A percentile compares a stretch with the other conserved stretches of the same genome.
Evolutionary conservation across 2,888 invertebrate species (phyloP).

Genomic region (Apamea epomidion): DNA sequence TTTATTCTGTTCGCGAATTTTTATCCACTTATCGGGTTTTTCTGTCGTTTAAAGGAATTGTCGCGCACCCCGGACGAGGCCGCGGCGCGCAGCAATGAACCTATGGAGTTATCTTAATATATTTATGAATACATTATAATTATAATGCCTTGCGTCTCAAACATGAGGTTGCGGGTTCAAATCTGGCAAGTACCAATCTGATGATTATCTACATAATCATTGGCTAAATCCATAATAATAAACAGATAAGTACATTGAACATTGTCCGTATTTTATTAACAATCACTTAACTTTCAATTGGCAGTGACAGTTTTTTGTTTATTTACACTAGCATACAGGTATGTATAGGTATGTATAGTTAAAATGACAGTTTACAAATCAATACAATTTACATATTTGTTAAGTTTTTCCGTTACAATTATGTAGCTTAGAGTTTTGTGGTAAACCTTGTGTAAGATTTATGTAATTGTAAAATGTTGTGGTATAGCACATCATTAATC

Average conservation of each 20-base stretch:
- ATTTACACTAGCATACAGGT: no score
- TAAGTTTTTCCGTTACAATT: background rate
- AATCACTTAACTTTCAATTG: background rate
- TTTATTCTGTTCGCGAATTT: slow-evolving; percentile 87
- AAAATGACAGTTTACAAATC: no score
- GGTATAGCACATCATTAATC: background rate
- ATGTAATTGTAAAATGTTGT: background rate
- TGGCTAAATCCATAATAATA: background rate
- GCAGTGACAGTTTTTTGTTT: background rate
- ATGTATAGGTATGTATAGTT: no score
- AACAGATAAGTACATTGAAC: background rate
- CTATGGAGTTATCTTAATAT: background rate
- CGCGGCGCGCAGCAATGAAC: slow-evolving; percentile 11
- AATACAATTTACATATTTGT: slow-evolving; percentile 2
- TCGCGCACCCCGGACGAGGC: slow-evolving; percentile 38
- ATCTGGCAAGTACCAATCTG: background rate
- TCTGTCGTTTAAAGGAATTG: slow-evolving; percentile 67
- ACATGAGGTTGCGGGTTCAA: background rate
- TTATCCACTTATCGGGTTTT: slow-evolving; percentile 86
- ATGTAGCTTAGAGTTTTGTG: background rate
- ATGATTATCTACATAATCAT: background rate
- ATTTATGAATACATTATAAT: background rate
- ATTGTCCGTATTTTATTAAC: background rate
- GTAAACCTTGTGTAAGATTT: background rate
- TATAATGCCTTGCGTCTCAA: background rate